Percentiles rank a stretch among this genome's conserved stretches.
These are phyloP conservation scores for Hirtodrosophila trivittata DNA, from an alignment of 2,888 invertebrate species.

Conservation along the genomic window DNA sequence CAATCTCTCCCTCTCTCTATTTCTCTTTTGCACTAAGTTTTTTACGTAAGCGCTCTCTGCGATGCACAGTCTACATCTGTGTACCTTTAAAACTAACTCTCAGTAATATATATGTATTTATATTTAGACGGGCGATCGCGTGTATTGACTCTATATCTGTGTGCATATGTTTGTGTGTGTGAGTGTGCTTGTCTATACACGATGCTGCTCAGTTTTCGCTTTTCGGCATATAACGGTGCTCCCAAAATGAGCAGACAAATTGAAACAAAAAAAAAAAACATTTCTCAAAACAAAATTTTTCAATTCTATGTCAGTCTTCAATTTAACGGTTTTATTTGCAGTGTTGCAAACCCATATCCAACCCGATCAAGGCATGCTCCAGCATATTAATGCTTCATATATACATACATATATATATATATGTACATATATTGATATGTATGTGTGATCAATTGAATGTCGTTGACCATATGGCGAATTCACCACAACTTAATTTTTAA, in stretches of 20 bases:
- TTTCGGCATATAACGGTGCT: constrained; percentile 30
- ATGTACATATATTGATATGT: constrained; percentile 1
- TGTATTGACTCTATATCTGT: constrained; percentile 29
- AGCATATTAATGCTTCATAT: constrained; percentile 38
- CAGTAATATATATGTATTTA: constrained; percentile 46
- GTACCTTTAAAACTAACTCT: constrained; percentile 3
- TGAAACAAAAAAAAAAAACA: constrained; percentile 2
- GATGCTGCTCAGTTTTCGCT: constrained; percentile 21
- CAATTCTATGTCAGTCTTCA: constrained; percentile 14
- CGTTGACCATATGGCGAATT: constrained; percentile 48
- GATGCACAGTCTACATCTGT: too few relatives aligned
- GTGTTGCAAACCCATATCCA: constrained; percentile 21
- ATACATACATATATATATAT: constrained; percentile 3
- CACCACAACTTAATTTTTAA: constrained; percentile 32
- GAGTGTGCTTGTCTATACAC: constrained; percentile 17
- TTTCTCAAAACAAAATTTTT: constrained; percentile 21
- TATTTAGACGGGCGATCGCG: constrained; percentile 44
- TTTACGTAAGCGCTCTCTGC: too few relatives aligned
- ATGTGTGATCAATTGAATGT: constrained; percentile 13
- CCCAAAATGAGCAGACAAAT: constrained; percentile 1
- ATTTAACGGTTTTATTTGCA: constrained; percentile 46
- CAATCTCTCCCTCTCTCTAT: constrained; percentile 7
- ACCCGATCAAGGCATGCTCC: constrained; percentile 5
- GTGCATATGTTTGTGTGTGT: constrained; percentile 8
- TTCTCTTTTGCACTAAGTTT: too few relatives aligned